Evolutionary conservation across 2,888 invertebrate genomes (phyloP), one percentile per base, ranked within the genome.

Genomic region (Melanchra persicariae): DNA sequence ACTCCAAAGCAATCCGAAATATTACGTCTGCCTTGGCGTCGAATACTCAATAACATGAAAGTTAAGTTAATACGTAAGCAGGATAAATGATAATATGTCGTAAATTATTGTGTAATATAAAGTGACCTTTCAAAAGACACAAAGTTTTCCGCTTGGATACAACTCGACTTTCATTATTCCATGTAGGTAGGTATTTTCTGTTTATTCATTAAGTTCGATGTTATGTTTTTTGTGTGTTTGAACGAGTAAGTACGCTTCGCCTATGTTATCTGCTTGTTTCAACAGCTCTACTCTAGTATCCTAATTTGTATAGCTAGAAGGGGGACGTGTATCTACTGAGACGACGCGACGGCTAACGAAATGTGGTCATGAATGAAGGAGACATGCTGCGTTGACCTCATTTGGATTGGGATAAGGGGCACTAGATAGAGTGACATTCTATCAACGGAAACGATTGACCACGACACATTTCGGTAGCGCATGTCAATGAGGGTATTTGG

Each of bases 1-100:
- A 70, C 47, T 66, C 17, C 7, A 67, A 70, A 79, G 65, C 62
- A 49, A 37, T 60, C 12, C 47, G 55, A 74, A 69, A 59, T 66
- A 79, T 79, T 55, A 59, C 43, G 45, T 63, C 65, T 63, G 52
- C 68, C 10, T 58, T 57, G 30, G 51, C 47, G 47, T 43, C 24
- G 24, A 54, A 49, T 65, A 37, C 43, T 55, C 54, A 51, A 66
- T 62, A 58, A 61, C 30, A n/a, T 59, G 30, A 52, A 67, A 51
- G 43, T 67, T 45, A 57, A 60, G 26, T 61, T 37, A 61, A 61
- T 57, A 74, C 24, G 34, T n/a, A 19, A 74, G 15, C 22, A 57
- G 9, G 9, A 43, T 40, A 49, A 26, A 55, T 49, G n/a, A 22
- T 55, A 15, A 22, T 22, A 0, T 37, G 1, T 37, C 34, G 37